Conservation (phyloP, 2,113 vertebrate genomes). For the Drymodes brunneopygia region DNA sequence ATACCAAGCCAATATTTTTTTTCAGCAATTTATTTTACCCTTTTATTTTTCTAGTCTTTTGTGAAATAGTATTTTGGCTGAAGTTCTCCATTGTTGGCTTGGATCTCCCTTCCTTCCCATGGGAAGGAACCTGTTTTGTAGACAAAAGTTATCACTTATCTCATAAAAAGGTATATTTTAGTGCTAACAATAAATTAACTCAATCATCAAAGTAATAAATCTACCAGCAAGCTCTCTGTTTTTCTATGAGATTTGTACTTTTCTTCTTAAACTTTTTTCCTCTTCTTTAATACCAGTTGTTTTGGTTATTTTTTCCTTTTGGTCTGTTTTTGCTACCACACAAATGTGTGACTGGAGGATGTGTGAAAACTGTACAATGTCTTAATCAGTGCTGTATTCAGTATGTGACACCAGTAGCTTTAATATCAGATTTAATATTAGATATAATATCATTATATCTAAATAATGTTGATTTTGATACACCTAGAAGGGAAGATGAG, state of each 20-base stretch:
- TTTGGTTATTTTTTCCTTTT: not conserved
- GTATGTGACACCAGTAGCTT: not conserved
- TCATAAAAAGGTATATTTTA: not conserved
- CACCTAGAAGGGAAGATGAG: not conserved
- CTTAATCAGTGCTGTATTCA: not conserved
- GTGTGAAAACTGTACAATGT: not conserved
- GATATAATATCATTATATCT: not conserved
- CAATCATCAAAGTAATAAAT: not conserved
- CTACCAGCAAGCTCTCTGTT: not conserved
- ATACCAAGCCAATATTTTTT: constrained; percentile 19
- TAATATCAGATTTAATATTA: not conserved
- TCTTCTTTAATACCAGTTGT: not conserved
- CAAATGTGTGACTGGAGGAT: not conserved
- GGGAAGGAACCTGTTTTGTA: not conserved
- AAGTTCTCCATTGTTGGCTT: not conserved
- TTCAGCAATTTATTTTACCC: not conserved
- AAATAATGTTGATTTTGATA: not conserved
- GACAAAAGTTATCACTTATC: not conserved
- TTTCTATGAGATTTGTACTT: not conserved
- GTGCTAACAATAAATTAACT: not conserved
- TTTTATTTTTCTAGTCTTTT: not conserved
- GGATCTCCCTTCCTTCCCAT: not conserved
- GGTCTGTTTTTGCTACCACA: not conserved
- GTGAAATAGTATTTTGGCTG: not conserved
- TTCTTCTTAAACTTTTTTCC: not conserved